These are phyloP conservation scores for Triops longicaudatus DNA, from an alignment of 1,140 invertebrate genomes.

Conservation along the genomic window DNA sequence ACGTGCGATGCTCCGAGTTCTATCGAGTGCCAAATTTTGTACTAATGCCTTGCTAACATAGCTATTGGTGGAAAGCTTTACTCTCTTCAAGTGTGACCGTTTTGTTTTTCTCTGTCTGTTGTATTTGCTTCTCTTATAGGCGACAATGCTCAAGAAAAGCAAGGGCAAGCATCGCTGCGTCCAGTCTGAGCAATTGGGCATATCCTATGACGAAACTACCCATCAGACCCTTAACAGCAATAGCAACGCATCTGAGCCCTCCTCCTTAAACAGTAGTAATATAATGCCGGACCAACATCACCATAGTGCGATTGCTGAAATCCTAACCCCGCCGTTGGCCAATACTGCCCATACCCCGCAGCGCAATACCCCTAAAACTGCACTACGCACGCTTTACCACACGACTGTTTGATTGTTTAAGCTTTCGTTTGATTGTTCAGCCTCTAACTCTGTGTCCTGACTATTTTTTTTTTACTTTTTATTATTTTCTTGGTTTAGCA, in stretches of 20 bases:
- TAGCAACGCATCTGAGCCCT: background rate
- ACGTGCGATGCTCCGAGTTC: background rate
- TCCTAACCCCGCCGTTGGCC: background rate
- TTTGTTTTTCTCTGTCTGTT: slow-evolving; percentile 21
- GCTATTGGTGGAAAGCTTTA: background rate
- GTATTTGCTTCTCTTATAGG: slow-evolving; percentile 42
- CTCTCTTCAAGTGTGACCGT: background rate
- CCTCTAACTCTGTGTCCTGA: no score
- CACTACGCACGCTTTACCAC: background rate
- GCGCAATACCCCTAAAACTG: background rate
- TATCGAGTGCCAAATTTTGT: background rate
- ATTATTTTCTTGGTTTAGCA: no score
- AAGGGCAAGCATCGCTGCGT: slow-evolving; percentile 45
- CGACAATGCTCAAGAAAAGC: slow-evolving; percentile 88
- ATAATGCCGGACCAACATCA: slow-evolving; percentile 1
- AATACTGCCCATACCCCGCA: background rate
- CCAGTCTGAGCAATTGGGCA: slow-evolving; percentile 14
- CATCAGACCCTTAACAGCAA: background rate
- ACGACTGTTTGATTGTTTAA: background rate
- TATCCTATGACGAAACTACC: slow-evolving; percentile 15
- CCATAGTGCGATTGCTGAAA: background rate
- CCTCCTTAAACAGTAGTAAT: background rate
- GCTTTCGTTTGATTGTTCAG: background rate
- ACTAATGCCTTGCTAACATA: background rate
- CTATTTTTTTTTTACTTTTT: no score